These are phyloP conservation scores for Heterocephalus glaber DNA, from an alignment of 2,113 vertebrate genomes.

Conservation along the genomic window DNA sequence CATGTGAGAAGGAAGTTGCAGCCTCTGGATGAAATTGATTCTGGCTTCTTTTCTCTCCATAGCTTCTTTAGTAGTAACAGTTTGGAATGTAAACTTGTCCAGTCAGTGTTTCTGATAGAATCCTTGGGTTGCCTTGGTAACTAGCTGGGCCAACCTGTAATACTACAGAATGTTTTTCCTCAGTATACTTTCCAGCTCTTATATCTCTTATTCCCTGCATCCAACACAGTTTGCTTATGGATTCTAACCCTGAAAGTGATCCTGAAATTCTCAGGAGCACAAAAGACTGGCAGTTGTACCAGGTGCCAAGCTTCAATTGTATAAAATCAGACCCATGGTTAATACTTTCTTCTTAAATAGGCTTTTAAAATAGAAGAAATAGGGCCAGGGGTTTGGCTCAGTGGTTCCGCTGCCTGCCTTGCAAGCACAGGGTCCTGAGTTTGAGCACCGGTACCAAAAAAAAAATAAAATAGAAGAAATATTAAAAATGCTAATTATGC, in stretches of 20 bases:
- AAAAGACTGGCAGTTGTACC: neutral
- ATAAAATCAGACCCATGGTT: neutral
- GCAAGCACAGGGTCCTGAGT: too few relatives aligned
- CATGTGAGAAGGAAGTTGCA: neutral
- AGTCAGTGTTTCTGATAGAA: neutral
- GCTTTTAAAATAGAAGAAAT: constrained; percentile 26
- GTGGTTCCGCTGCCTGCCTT: too few relatives aligned
- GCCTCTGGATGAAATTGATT: neutral
- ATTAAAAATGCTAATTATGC: neutral
- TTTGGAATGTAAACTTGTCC: neutral
- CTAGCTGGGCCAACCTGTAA: neutral
- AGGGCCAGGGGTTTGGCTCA: too few relatives aligned
- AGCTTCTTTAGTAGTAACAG: neutral
- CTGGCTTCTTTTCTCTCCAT: neutral
- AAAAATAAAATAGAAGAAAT: neutral
- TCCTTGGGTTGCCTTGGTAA: neutral
- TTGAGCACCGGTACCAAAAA: too few relatives aligned
- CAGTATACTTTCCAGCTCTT: neutral
- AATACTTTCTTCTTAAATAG: constrained; percentile 16
- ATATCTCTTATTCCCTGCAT: neutral
- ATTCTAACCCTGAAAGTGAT: constrained; percentile 33
- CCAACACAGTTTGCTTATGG: neutral
- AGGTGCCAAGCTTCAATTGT: neutral
- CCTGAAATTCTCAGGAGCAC: constrained; percentile 48
- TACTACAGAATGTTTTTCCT: neutral